Evolutionary conservation across 1,140 invertebrate genomes (phyloP).

Genomic region (Delia radicum): DNA sequence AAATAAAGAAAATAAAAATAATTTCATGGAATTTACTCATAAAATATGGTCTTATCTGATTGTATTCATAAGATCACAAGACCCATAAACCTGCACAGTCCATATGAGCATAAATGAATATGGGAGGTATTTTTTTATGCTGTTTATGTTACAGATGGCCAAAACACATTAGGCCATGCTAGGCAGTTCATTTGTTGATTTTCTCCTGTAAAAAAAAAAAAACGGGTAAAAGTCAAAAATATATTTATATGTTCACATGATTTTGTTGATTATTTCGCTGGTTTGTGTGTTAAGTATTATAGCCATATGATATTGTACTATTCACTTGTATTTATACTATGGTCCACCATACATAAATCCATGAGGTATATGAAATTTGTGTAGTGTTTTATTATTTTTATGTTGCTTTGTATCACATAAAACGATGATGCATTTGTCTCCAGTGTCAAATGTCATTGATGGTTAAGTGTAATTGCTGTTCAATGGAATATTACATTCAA

Average conservation of each 20-base stretch:
- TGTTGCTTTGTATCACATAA: neutral
- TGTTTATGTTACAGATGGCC: neutral
- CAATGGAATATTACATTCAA: neutral
- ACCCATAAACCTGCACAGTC: neutral
- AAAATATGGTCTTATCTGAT: neutral
- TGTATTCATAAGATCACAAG: neutral
- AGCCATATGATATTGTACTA: neutral
- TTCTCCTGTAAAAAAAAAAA: neutral
- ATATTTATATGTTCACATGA: neutral
- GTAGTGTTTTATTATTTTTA: neutral
- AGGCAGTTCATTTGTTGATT: neutral
- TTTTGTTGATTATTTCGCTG: neutral
- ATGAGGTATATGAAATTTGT: neutral
- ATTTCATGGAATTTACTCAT: neutral
- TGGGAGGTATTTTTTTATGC: neutral
- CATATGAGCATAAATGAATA: neutral
- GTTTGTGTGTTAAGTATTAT: neutral
- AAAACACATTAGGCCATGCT: neutral
- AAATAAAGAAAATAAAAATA: neutral
- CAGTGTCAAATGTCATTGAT: neutral
- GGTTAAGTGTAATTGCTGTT: conserved; percentile 1
- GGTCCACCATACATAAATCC: neutral
- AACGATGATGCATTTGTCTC: neutral
- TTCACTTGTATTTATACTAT: neutral
- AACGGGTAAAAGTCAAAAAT: neutral